Percentiles rank a stretch among this genome's conserved stretches.
Evolutionary conservation across 2,888 invertebrate genomes (phyloP).

Genomic region (Hypselothyrea guttata): DNA sequence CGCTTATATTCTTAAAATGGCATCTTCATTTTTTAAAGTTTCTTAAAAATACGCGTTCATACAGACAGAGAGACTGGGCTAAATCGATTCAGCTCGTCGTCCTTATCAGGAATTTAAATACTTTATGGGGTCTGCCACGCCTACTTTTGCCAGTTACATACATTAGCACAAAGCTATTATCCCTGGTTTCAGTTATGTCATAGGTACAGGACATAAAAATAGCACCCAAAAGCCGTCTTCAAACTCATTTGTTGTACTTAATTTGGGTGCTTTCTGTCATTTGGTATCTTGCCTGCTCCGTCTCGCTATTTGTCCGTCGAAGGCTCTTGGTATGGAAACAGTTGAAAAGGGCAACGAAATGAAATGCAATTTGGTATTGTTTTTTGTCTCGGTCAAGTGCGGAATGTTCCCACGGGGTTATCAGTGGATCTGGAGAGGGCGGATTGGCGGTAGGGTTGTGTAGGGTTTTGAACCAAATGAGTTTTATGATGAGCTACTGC

Average conservation of each 20-base stretch:
- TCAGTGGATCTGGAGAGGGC: background rate
- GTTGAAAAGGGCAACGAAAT: constrained; percentile 60
- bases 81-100: too few species aligned
- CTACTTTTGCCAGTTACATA: too few species aligned
- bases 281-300: background rate
- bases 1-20: too few species aligned
- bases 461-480: constrained; percentile 60
- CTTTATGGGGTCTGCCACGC: too few species aligned
- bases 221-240: constrained; percentile 46
- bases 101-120: too few species aligned
- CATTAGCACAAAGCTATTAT: too few species aligned
- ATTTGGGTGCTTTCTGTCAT: constrained; percentile 45
- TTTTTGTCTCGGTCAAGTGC: constrained; percentile 47
- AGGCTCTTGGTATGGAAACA: constrained; percentile 40
- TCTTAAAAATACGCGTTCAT: too few species aligned
- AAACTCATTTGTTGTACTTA: constrained; percentile 77
- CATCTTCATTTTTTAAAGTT: too few species aligned
- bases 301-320: background rate
- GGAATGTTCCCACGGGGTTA: constrained; percentile 9
- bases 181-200: too few species aligned
- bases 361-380: constrained; percentile 60
- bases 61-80: too few species aligned
- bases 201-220: too few species aligned
- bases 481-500: constrained; percentile 75
- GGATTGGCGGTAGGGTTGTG: background rate